These are phyloP conservation scores for Eristalinus sepulchralis DNA, from an alignment of 2,888 invertebrate genomes.

Conservation along the genomic window DNA sequence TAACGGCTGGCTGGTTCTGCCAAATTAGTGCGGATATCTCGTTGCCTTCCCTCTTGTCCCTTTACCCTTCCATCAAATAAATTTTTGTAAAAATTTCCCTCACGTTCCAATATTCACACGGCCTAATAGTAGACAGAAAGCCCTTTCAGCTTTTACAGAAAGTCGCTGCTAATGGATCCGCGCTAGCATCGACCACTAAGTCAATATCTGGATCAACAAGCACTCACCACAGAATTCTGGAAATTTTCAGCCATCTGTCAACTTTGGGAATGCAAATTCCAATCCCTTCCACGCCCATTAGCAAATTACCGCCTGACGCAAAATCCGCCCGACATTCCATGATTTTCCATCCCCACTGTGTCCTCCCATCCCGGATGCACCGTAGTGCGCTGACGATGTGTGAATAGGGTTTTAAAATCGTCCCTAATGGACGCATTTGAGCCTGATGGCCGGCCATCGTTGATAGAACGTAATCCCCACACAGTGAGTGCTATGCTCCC, in stretches of 20 bases:
- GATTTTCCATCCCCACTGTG: conserved; percentile 2
- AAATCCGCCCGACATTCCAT: not conserved
- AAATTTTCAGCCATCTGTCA: not conserved
- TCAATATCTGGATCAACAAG: not conserved
- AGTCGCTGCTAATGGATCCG: no score
- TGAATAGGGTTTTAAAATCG: conserved; percentile 27
- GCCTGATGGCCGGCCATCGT: conserved; percentile 16
- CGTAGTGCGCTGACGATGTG: conserved; percentile 8
- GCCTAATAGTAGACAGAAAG: not conserved
- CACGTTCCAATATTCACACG: no score
- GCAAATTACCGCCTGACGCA: not conserved
- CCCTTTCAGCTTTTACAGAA: no score
- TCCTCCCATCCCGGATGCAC: not conserved
- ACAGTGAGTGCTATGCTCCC: not conserved
- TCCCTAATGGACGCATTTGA: conserved; percentile 39
- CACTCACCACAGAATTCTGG: not conserved
- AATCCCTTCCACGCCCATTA: not conserved
- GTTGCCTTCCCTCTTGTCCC: no score
- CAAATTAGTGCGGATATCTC: no score
- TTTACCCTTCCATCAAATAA: no score
- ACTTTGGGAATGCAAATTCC: not conserved
- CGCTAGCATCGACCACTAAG: not conserved
- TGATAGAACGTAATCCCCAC: conserved; percentile 19
- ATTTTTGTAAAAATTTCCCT: not conserved
- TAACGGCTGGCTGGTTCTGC: no score